Percentiles rank a stretch among this genome's conserved stretches.
Evolutionary conservation across 2,797 vertebrate genomes (phyloP).

Genomic region (Gymnoscopelus braueri): DNA sequence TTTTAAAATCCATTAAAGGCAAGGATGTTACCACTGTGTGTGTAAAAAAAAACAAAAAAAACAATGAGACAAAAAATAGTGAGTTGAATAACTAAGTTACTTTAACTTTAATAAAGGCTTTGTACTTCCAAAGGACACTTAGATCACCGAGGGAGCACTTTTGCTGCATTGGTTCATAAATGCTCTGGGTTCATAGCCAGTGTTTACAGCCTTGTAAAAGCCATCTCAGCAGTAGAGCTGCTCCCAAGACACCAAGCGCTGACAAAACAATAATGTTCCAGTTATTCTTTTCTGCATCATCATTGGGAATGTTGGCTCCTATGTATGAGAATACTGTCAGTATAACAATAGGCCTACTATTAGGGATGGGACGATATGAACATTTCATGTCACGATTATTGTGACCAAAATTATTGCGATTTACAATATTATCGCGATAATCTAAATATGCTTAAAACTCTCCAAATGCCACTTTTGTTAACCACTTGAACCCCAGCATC

Average conservation of each 20-base stretch:
- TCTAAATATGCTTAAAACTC: no score
- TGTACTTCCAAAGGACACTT: slow-evolving; percentile 61
- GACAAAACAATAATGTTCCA: slow-evolving; percentile 53
- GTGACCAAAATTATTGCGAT: no score
- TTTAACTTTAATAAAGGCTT: slow-evolving; percentile 43
- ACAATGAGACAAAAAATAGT: no score
- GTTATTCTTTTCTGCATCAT: slow-evolving; percentile 28
- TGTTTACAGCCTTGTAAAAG: slow-evolving; percentile 76
- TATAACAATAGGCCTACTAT: slow-evolving; percentile 9
- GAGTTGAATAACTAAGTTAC: no score
- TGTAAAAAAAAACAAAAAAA: no score
- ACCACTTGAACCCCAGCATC: no score
- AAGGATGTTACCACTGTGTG: no score
- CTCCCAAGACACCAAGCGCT: slow-evolving; percentile 54
- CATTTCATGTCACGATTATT: no score
- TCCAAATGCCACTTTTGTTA: no score
- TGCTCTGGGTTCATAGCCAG: slow-evolving; percentile 57
- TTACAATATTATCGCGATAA: no score
- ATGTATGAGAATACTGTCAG: slow-evolving; percentile 25
- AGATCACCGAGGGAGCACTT: slow-evolving; percentile 70
- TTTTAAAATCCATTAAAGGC: slow-evolving; percentile 1
- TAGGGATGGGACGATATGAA: no score
- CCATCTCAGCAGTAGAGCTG: slow-evolving; percentile 50
- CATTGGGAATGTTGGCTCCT: slow-evolving; percentile 4
- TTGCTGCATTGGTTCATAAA: slow-evolving; percentile 65